Conservation (phyloP, 2,113 vertebrate genomes). For the Heterocephalus glaber region DNA sequence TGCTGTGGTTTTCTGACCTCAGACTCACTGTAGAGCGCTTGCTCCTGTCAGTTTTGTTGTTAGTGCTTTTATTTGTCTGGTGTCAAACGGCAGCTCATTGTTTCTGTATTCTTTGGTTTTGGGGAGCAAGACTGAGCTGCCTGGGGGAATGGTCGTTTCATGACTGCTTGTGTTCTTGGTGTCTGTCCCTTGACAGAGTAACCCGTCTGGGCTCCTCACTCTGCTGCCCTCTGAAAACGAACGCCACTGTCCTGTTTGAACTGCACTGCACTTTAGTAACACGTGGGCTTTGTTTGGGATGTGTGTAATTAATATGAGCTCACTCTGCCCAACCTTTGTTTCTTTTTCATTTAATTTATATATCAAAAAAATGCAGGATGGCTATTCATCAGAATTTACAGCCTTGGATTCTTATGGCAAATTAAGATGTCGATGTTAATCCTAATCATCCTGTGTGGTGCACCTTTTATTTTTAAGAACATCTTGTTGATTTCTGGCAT, state of each 20-base stretch:
- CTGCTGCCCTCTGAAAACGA: background rate
- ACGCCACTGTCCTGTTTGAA: no score
- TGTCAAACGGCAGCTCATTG: background rate
- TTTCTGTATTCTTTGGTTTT: background rate
- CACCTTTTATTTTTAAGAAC: background rate
- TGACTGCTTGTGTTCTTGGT: background rate
- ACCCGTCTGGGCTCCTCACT: background rate
- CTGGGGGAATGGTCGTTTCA: background rate
- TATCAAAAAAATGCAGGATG: background rate
- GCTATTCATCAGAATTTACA: background rate
- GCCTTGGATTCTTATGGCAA: background rate
- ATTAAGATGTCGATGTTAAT: background rate
- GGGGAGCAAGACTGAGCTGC: background rate
- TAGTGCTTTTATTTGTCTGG: background rate
- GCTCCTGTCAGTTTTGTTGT: background rate
- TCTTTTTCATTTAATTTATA: background rate
- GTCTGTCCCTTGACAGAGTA: background rate
- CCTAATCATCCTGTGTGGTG: rapidly evolving
- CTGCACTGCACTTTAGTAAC: background rate
- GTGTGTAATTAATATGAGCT: background rate
- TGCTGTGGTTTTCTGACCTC: background rate
- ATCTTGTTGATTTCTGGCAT: background rate
- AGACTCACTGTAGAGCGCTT: background rate
- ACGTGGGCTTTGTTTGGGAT: background rate
- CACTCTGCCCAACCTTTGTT: background rate